Base-by-base conservation (phyloP, 2,113 vertebrate genomes). In the Calyptomena viridis region DNA sequence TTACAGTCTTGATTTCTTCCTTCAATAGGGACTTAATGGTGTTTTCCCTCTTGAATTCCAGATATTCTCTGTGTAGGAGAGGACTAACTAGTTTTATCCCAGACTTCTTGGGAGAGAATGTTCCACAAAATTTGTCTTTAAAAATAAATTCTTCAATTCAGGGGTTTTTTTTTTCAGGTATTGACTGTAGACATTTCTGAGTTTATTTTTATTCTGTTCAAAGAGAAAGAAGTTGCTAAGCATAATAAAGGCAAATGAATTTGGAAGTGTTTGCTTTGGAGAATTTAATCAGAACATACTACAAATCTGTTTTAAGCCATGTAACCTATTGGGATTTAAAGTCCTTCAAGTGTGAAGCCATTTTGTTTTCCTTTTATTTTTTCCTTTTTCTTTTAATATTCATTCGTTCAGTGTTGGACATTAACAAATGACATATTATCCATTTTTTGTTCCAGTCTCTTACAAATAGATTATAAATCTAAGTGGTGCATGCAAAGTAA, bases 391-490 rank as follows among this genome's bases (percentile, higher is more conserved):
- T 62, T 49, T 89, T 49, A 28, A 24, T 52, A 69, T 8, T 23
- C 0, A 0, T 91, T 85, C 15, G 86, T 68, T 24, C 9, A 69
- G 8, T 60, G 9, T 6, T 21, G 7, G 12, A 55, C 31, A 72
- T 37, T 11, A 87, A 49, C 3, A 87, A 80, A 59, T 50, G 5
- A 1, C 35, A 28, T 81, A 19, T 15, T 37, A 55, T 7, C 4
- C 50, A 55, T 42, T 68, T 71, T 50, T 59, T 76, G 12, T 80
- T 64, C 21, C 11, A 47, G 14, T 59, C 55, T 55, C 18, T 56
- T 68, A 23, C 15, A 62, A 30, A 46, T 3, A 24, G 11, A 35
- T 33, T 31, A 12, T 55, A 46, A 78, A 8, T 55, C 11, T 60
- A 20, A 80, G 9, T 56, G 18, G 3, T 74, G 2, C 20, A 49